phyloP scores from a whole-genome alignment of 2,888 invertebrate genomes.

The Periphyllus acericola region DNA sequence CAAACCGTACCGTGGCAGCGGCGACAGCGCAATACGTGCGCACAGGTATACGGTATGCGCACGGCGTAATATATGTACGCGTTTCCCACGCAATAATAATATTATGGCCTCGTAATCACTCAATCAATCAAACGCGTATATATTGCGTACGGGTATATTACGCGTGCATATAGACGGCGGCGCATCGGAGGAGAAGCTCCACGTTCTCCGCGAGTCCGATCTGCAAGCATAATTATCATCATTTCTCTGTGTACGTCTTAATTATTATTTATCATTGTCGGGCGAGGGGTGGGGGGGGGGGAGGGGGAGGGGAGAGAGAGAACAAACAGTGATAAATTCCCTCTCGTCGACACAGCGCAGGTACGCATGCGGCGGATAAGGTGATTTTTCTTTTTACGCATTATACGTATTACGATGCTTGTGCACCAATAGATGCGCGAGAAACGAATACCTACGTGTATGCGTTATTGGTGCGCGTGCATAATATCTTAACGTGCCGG shows the following conservation, averaged over 20 bases:
- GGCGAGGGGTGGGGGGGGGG: too few relatives aligned
- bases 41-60: neutral
- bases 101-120: neutral
- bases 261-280: neutral
- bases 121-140: constrained; percentile 25
- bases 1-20: neutral
- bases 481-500: too few relatives aligned
- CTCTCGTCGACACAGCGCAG: neutral
- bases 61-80: neutral
- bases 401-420: too few relatives aligned
- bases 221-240: neutral
- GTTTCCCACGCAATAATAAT: constrained; percentile 37
- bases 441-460: too few relatives aligned
- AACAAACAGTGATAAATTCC: neutral
- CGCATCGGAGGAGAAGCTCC: neutral
- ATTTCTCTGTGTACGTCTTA: neutral
- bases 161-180: too few relatives aligned
- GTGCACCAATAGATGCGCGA: too few relatives aligned
- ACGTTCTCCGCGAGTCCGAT: neutral
- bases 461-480: too few relatives aligned
- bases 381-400: too few relatives aligned
- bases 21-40: neutral
- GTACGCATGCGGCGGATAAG: too few relatives aligned
- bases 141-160: neutral
- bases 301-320: too few relatives aligned